These are phyloP conservation scores for Myrmecobius fasciatus DNA, from an alignment of 2,113 vertebrate species.

Conservation along the genomic window DNA sequence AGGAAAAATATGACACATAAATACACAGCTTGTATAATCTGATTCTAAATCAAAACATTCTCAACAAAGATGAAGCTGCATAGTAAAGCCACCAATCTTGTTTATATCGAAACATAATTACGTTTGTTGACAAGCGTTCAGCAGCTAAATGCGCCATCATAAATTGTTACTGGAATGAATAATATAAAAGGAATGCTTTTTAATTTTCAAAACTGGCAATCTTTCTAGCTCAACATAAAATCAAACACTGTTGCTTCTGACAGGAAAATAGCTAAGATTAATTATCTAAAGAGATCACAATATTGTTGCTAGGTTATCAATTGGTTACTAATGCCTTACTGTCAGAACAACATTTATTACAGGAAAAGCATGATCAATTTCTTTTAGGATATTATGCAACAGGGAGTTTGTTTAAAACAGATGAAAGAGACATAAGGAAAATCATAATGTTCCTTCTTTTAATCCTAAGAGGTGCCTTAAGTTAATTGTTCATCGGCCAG, in stretches of 20 bases:
- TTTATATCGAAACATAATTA: constrained; percentile 97
- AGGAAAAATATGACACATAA: constrained; percentile 77
- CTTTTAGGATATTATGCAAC: constrained; percentile 78
- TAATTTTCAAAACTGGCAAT: constrained; percentile 95
- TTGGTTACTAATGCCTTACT: constrained; percentile 85
- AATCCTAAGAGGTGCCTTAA: constrained; percentile 60
- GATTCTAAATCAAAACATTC: constrained; percentile 84
- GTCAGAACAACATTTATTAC: constrained; percentile 85
- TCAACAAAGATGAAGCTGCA: constrained; percentile 83
- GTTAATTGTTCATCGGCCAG: constrained; percentile 61
- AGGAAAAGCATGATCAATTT: constrained; percentile 79
- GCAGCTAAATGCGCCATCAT: constrained; percentile 90
- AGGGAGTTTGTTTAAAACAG: constrained; percentile 75
- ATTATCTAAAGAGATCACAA: constrained; percentile 88
- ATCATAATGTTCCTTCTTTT: constrained; percentile 54
- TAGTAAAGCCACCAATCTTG: constrained; percentile 93
- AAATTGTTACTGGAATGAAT: constrained; percentile 92
- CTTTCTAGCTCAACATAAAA: constrained; percentile 89
- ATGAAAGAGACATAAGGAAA: constrained; percentile 73
- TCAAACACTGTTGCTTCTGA: constrained; percentile 83
- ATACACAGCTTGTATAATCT: constrained; percentile 82
- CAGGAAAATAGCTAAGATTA: constrained; percentile 88
- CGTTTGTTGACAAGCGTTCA: constrained; percentile 92
- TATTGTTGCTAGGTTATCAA: constrained; percentile 87
- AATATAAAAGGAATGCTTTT: constrained; percentile 93